Base-by-base conservation (phyloP, 2,797 vertebrate genomes). In the Ataeniobius toweri region DNA sequence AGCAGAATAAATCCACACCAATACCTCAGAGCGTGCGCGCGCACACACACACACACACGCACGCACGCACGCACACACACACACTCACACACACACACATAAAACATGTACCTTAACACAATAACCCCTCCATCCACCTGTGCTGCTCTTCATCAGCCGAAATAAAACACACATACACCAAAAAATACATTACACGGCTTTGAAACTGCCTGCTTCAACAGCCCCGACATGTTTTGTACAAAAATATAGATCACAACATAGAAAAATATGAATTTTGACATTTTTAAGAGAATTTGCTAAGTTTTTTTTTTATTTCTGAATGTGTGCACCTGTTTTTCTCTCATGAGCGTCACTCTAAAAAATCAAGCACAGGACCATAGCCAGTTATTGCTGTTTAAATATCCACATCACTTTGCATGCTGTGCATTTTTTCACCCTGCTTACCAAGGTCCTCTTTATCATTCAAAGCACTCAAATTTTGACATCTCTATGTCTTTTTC, bases 251-350 rank as follows among this genome's bases (percentile, higher is more conserved):
- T 92, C 50, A 80, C 50, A 24, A 71, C 59, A 93, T 95, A 95
- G 88, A 94, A 96, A 95, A 95, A 95, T 93, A 94, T 67, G 89
- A 91, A 83, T 92, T 94, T 84, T 90, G 83, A 91, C 71, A 75
- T 83, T 80, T 81, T 88, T 78, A 75, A 76, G 76, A 84, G 77
- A 80, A 82, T 63, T 69, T 74, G 53, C 79, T 59, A 80, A 75
- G 71, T 63, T 36, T 36, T 36, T 84, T 75, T 78, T 83, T 28
- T 24, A 50, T 80, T 88, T 50, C 75, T 77, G 44, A 68, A 78
- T 80, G 80, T 77, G 20, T 80, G 44, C 73, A 85, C 48, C 68
- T 36, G 59, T 80, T 4, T 68, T 80, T 3, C 31, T 80, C 74
- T 75, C 61, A 77, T 36, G 61, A 36, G 61, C 3, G 3, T 36